Conservation (phyloP, 1,140 invertebrate genomes). For the Heliconius melpomene region DNA sequence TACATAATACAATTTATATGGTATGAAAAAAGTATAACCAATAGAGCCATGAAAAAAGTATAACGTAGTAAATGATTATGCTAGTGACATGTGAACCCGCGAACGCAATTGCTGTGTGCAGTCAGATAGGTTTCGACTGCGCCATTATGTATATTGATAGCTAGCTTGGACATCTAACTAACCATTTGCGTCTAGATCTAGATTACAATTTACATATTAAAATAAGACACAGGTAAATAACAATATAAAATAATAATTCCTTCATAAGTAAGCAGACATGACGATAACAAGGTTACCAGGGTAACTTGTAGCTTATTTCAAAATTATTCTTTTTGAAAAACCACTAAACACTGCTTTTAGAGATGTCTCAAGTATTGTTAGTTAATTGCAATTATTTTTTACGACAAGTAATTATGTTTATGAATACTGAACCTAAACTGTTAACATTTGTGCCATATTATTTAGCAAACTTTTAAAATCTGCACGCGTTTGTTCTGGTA, state of each 20-base stretch:
- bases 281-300: background rate
- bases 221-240: background rate
- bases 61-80: too few species aligned
- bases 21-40: too few species aligned
- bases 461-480: slow-evolving; percentile 17
- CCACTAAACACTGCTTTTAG: background rate
- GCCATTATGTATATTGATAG: background rate
- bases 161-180: background rate
- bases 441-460: slow-evolving; percentile 12
- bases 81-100: background rate
- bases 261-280: background rate
- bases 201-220: background rate
- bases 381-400: background rate
- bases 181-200: slow-evolving; percentile 1
- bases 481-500: slow-evolving; percentile 38
- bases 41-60: too few species aligned
- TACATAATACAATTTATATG: too few species aligned
- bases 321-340: background rate
- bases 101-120: too few species aligned
- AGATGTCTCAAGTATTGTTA: background rate
- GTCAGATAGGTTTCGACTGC: too few species aligned
- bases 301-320: background rate
- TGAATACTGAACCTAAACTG: background rate
- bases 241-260: background rate
- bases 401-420: background rate